Percentiles rank a stretch among this genome's conserved stretches.
phyloP scores from a whole-genome alignment of 2,888 invertebrate genomes.

The Nyleta sp. region DNA sequence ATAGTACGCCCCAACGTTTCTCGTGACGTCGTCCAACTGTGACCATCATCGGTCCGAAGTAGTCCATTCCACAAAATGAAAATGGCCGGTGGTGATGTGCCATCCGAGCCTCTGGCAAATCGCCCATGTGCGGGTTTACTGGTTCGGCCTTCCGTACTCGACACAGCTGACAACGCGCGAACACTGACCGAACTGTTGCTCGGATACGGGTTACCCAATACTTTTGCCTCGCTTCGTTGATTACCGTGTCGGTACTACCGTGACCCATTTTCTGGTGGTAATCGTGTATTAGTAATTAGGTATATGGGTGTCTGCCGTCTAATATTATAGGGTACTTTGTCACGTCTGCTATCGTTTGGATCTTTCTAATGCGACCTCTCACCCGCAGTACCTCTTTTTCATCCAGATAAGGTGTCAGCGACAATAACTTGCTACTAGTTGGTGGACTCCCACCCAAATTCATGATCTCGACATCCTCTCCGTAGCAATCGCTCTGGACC shows the following conservation, averaged over 20 bases:
- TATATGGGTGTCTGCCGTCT: neutral
- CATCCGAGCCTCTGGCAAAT: neutral
- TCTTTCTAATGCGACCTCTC: neutral
- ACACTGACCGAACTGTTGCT: neutral
- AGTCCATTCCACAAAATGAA: neutral
- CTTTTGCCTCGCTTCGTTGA: neutral
- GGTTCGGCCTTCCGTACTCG: neutral
- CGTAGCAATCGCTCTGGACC: neutral
- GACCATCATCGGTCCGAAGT: constrained; percentile 62
- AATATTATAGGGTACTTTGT: neutral
- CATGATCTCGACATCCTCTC: neutral
- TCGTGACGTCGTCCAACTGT: constrained; percentile 56
- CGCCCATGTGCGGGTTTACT: neutral
- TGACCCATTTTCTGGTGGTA: neutral
- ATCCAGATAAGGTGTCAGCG: neutral
- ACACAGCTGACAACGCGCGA: neutral
- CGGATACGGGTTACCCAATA: constrained; percentile 9
- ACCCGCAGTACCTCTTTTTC: neutral
- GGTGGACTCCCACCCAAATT: neutral
- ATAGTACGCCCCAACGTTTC: constrained; percentile 66
- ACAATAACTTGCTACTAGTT: neutral
- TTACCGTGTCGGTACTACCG: neutral
- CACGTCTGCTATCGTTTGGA: neutral
- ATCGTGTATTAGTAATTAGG: neutral
- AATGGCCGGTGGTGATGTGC: constrained; percentile 16